Conservation (phyloP, 2,888 invertebrate species). For the Pyrgus malvae region DNA sequence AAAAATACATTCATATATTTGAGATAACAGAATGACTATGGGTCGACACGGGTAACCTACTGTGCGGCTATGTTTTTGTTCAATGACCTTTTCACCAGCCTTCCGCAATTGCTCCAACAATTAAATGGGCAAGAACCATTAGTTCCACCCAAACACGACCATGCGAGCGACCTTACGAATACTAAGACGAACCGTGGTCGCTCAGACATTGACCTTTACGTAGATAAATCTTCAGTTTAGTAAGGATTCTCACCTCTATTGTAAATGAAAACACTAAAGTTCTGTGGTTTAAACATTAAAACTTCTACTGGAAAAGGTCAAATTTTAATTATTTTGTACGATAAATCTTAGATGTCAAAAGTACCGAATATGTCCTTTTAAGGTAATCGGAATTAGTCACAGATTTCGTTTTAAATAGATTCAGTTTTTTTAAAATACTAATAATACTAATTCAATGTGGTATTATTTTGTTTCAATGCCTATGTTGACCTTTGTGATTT, state of each 20-base stretch:
- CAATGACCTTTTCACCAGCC: background rate
- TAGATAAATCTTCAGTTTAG: slow-evolving; percentile 6
- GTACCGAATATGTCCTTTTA: no score
- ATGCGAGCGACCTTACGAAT: slow-evolving; percentile 4
- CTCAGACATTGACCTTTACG: slow-evolving; percentile 10
- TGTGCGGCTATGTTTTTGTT: no score
- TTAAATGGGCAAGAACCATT: background rate
- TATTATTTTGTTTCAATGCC: no score
- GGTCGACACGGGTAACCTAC: no score
- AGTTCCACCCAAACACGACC: background rate
- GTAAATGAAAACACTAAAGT: background rate
- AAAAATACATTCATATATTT: no score
- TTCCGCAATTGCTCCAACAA: background rate
- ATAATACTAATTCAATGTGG: no score
- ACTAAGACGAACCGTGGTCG: background rate
- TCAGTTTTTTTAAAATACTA: no score
- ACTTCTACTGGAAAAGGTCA: background rate
- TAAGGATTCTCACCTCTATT: background rate
- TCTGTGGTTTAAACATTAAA: background rate
- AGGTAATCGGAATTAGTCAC: no score
- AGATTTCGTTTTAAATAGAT: no score
- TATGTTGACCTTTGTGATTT: no score
- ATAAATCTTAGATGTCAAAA: no score
- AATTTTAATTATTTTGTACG: background rate
- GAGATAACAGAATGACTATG: no score